These are phyloP conservation scores for Harpagoxenus sublaevis DNA, from an alignment of 2,888 invertebrate species.

Conservation along the genomic window DNA sequence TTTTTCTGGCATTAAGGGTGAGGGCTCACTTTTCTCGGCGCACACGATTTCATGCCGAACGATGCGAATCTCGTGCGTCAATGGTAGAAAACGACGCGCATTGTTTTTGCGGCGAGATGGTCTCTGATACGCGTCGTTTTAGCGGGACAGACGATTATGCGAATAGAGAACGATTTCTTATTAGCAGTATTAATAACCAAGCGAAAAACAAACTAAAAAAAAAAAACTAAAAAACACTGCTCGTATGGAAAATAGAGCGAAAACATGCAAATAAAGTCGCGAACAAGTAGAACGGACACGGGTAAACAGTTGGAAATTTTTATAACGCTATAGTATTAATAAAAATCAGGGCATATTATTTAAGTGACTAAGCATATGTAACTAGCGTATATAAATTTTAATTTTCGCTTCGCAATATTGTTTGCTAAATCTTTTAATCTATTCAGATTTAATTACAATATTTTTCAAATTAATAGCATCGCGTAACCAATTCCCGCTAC, in stretches of 20 bases:
- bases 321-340: neutral
- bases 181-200: neutral
- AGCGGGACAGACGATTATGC: constrained; percentile 7
- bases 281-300: neutral
- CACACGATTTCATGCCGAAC: constrained; percentile 63
- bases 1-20: constrained; percentile 65
- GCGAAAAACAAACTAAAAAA: neutral
- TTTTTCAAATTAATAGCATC: neutral
- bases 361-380: neutral
- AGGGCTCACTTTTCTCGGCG: constrained; percentile 66
- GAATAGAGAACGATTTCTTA: constrained; percentile 7
- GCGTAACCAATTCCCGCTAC: neutral
- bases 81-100: constrained; percentile 26
- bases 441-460: neutral
- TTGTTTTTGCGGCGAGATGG: constrained; percentile 27
- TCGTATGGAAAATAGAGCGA: neutral
- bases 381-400: neutral
- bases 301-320: neutral
- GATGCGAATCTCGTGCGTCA: constrained; percentile 19
- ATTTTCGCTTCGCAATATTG: neutral
- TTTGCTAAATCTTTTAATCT: neutral
- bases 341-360: neutral
- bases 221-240: neutral
- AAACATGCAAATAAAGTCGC: neutral
- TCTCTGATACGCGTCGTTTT: constrained; percentile 1